Conservation (phyloP, 2,113 vertebrate genomes). For the Delphinus delphis region DNA sequence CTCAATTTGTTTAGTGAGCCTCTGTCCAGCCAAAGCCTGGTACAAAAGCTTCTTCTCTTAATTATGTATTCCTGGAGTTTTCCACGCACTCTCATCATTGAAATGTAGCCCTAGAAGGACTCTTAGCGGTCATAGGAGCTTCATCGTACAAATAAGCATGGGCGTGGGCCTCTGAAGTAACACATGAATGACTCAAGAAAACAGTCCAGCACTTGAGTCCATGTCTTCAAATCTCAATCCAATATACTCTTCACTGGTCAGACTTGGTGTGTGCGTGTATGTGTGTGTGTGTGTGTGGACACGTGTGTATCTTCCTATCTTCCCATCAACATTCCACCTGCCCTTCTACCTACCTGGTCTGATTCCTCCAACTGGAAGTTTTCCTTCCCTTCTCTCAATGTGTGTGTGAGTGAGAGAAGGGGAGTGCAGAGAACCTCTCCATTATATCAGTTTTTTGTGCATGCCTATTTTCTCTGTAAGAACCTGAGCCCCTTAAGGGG, state of each 20-base stretch:
- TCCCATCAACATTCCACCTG: background rate
- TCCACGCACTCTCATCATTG: background rate
- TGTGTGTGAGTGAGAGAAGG: background rate
- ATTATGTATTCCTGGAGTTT: background rate
- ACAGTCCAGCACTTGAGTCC: background rate
- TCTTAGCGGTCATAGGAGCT: background rate
- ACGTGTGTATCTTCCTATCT: background rate
- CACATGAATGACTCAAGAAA: background rate
- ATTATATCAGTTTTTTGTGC: background rate
- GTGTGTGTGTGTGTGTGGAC: background rate
- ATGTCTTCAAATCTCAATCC: background rate
- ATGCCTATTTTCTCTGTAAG: background rate
- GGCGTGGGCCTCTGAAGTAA: background rate
- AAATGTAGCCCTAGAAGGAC: background rate
- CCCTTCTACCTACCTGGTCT: background rate
- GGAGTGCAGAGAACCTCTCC: background rate
- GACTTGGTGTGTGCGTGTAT: background rate
- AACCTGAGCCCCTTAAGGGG: background rate
- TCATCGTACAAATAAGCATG: background rate
- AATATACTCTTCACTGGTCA: background rate
- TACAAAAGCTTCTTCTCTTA: background rate
- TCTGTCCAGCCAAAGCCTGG: background rate
- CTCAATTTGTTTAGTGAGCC: background rate
- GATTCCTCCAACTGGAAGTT: background rate
- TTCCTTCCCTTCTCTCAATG: background rate